Evolutionary conservation across 2,888 invertebrate species (phyloP).

Genomic region (Adelognathus sp.): DNA sequence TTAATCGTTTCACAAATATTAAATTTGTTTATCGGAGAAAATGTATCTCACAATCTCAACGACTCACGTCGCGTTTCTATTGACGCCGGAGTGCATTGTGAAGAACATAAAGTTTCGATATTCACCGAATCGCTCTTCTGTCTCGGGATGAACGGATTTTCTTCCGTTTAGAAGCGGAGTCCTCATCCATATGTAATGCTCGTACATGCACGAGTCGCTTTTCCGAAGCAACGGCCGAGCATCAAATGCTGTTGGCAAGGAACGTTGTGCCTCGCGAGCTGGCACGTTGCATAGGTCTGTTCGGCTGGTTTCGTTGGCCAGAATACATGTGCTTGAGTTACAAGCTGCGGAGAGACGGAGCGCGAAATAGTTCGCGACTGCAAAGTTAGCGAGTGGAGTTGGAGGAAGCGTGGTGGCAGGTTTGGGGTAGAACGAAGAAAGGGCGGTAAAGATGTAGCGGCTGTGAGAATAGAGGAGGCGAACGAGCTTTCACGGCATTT

Average conservation of each 20-base stretch:
- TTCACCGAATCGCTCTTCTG: background rate
- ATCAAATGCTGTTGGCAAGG: background rate
- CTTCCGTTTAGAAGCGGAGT: background rate
- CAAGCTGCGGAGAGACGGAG: slow-evolving; percentile 29
- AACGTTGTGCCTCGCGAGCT: slow-evolving; percentile 11
- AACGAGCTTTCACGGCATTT: slow-evolving; percentile 23
- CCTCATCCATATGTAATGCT: slow-evolving; percentile 37
- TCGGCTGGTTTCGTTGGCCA: slow-evolving; percentile 1
- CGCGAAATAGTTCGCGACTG: slow-evolving; percentile 43
- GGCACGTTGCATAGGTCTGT: slow-evolving; percentile 22
- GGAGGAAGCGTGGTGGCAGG: slow-evolving; percentile 5
- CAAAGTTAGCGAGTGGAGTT: slow-evolving; percentile 38
- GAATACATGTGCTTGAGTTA: slow-evolving; percentile 30
- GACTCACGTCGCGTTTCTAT: too few relatives aligned
- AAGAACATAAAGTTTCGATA: background rate
- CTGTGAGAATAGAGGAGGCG: slow-evolving; percentile 29
- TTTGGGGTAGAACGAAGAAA: slow-evolving; percentile 30
- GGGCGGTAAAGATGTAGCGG: slow-evolving; percentile 6
- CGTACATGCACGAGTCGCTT: background rate
- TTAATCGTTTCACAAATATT: too few relatives aligned
- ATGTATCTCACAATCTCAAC: too few relatives aligned
- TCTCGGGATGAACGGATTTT: background rate
- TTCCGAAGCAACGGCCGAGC: background rate
- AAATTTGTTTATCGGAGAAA: too few relatives aligned
- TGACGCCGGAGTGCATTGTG: too few relatives aligned